These are phyloP conservation scores for Smittia sp. DNA, from an alignment of 2,888 invertebrate species.

Conservation along the genomic window DNA sequence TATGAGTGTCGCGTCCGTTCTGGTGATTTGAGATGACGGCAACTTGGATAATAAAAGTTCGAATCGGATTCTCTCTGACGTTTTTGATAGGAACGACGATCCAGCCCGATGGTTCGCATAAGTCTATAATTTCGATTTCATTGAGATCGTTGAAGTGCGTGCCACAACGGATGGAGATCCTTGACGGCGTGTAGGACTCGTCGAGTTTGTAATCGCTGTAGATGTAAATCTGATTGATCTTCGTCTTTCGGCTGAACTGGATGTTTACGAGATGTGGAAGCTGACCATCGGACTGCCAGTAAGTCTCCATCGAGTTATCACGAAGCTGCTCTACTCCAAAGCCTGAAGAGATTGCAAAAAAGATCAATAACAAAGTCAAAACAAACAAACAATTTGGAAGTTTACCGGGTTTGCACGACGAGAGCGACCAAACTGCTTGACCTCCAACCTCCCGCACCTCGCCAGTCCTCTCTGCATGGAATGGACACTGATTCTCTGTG, in stretches of 20 bases:
- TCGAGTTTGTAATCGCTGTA: slow-evolving; percentile 98
- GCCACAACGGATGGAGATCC: slow-evolving; percentile 88
- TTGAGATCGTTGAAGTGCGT: slow-evolving; percentile 96
- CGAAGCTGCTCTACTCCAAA: slow-evolving; percentile 96
- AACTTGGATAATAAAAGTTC: slow-evolving; percentile 95
- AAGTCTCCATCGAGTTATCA: slow-evolving; percentile 94
- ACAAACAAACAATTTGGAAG: background rate
- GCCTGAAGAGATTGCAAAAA: slow-evolving; percentile 58
- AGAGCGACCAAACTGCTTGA: slow-evolving; percentile 96
- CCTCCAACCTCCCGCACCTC: slow-evolving; percentile 80
- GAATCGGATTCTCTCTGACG: slow-evolving; percentile 78
- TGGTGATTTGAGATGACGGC: slow-evolving; percentile 98
- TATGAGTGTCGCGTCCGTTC: slow-evolving; percentile 97
- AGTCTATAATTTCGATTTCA: slow-evolving; percentile 90
- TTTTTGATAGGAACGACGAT: slow-evolving; percentile 89
- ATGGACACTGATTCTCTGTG: slow-evolving; percentile 44
- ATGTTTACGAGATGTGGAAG: slow-evolving; percentile 97
- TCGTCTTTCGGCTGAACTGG: slow-evolving; percentile 92
- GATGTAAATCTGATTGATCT: slow-evolving; percentile 91
- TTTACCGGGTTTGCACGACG: slow-evolving; percentile 94
- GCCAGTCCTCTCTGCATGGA: slow-evolving; percentile 50
- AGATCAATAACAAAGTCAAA: background rate
- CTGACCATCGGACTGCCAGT: slow-evolving; percentile 99
- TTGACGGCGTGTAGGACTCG: slow-evolving; percentile 97
- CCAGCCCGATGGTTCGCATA: slow-evolving; percentile 96